Evolutionary conservation across 2,888 invertebrate genomes (phyloP), one percentile per base, ranked within the genome.

Genomic region (Drosophila phalerata): DNA sequence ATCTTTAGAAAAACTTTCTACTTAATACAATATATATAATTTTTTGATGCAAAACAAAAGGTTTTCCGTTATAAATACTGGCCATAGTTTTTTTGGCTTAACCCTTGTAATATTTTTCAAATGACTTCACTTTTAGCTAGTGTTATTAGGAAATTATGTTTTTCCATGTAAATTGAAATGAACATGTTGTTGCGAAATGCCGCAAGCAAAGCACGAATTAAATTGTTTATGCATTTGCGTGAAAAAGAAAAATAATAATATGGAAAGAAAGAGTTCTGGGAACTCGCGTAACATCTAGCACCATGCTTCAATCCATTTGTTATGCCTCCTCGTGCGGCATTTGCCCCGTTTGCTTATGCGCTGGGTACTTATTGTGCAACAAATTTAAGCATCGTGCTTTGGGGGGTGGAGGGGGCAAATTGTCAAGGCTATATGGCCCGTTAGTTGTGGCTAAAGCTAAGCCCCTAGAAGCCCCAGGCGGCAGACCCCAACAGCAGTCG

Each of bases 401-500:
- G 58, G 45, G 67, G 67, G n/a, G n/a, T n/a, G n/a, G n/a, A n/a
- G 45, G 67, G 53, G 49, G 58, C 49, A 67, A 69, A 88, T 88
- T 87, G 84, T 87, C 77, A 77, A 82, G 77, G 83, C 85, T 75
- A 74, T 66, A 48, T 52, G 57, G 67, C 51, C 73, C 49, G 63
- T 69, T 69, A 66, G 67, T 62, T 72, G 75, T 32, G 68, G 57
- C 62, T 69, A 53, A 66, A 55, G 64, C 74, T 77, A 67, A 70
- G 56, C 73, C 62, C 67, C 72, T 63, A 49, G 47, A 58, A 77
- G 61, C 62, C 78, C 67, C 62, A 38, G 38, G 37, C 22, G 25
- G 38, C 48, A 49, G 34, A 34, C 48, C 48, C 42, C 56, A 34
- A 22, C 60, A 43, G 47, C 42, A 56, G 52, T 53, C 51, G 45